Percentiles rank a stretch among this genome's conserved stretches.
Conservation (phyloP, 2,113 vertebrate genomes). For the Cranoglanis bouderius region DNA sequence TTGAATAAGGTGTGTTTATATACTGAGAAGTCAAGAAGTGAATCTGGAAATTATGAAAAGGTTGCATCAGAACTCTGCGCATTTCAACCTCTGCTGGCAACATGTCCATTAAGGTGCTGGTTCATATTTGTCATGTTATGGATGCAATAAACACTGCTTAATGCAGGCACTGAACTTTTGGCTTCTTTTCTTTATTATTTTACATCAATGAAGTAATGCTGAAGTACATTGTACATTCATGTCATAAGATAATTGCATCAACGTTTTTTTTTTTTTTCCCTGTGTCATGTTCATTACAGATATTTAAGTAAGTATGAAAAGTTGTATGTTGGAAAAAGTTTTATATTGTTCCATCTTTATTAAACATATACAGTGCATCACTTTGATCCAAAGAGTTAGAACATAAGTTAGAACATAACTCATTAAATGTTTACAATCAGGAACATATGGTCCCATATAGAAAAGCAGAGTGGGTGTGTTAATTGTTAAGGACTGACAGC, state of each 20-base stretch:
- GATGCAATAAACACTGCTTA: neutral
- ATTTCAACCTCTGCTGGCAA: neutral
- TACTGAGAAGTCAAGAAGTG: neutral
- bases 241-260: neutral
- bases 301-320: neutral
- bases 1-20: neutral
- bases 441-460: neutral
- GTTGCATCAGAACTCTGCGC: neutral
- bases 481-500: neutral
- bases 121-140: neutral
- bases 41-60: neutral
- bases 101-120: neutral
- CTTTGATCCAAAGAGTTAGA: neutral
- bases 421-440: neutral
- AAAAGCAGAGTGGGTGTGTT: constrained; percentile 13
- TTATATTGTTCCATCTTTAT: neutral
- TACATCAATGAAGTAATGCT: neutral
- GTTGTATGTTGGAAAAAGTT: neutral
- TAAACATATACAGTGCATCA: neutral
- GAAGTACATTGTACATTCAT: neutral
- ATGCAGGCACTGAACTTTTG: neutral
- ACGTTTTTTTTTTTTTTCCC: neutral
- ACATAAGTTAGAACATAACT: too few species aligned
- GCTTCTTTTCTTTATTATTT: neutral
- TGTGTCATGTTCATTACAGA: neutral